Percentiles rank a stretch among this genome's conserved stretches.
Evolutionary conservation across 2,888 invertebrate genomes (phyloP).

Genomic region (Trisateles emortualis): DNA sequence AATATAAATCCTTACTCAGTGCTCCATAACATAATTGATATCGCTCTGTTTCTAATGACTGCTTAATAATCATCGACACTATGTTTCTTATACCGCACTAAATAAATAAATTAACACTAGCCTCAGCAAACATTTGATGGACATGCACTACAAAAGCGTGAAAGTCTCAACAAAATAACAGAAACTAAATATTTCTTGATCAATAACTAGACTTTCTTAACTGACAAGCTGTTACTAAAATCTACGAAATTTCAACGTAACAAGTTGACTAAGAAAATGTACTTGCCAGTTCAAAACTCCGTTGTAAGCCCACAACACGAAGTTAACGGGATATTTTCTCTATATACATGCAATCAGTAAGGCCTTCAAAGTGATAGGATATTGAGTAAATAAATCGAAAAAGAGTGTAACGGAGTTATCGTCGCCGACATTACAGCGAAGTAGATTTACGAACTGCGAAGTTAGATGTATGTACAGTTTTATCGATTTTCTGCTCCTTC

Average conservation of each 20-base stretch:
- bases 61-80: no score
- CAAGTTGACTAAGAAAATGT: conserved; percentile 18
- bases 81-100: no score
- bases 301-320: background rate
- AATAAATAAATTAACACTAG: no score
- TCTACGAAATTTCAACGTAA: conserved; percentile 6
- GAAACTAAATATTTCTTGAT: background rate
- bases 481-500: conserved; percentile 31
- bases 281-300: conserved; percentile 21
- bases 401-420: conserved; percentile 25
- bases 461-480: conserved; percentile 19
- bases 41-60: no score
- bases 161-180: no score
- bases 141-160: no score
- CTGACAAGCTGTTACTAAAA: conserved; percentile 12
- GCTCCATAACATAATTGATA: no score
- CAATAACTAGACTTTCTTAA: conserved; percentile 6
- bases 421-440: conserved; percentile 10
- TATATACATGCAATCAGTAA: conserved; percentile 30
- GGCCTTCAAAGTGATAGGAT: conserved; percentile 33
- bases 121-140: no score
- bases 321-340: conserved; percentile 21
- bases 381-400: conserved; percentile 25
- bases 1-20: no score
- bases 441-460: conserved; percentile 3